A percentile compares a stretch with the other conserved stretches of the same genome.
Conservation (phyloP, 2,797 vertebrate species). For the Darevskia nairensis region DNA sequence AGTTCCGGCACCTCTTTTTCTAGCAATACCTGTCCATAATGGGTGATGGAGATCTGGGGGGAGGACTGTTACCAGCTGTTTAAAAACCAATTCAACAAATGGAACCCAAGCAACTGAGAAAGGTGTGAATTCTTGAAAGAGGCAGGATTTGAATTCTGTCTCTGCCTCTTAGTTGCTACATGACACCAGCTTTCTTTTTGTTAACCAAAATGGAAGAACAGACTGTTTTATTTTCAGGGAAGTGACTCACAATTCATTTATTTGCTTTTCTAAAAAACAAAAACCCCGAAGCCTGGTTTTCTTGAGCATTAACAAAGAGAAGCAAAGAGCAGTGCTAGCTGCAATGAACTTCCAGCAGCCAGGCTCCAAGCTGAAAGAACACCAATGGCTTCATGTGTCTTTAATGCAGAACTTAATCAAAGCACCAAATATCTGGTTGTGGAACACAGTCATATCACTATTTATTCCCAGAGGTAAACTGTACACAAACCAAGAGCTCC, state of each 20-base stretch:
- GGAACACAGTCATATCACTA: neutral
- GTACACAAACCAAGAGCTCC: neutral
- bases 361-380: neutral
- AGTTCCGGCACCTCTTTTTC: too few relatives aligned
- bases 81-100: too few relatives aligned
- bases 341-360: neutral
- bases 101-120: too few relatives aligned
- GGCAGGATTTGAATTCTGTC: too few relatives aligned
- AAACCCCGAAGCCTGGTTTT: too few relatives aligned
- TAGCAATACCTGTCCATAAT: too few relatives aligned
- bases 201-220: neutral
- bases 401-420: constrained; percentile 1
- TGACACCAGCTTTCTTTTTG: neutral
- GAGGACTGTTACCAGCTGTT: too few relatives aligned
- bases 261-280: too few relatives aligned
- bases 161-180: too few relatives aligned
- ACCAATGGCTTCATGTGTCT: neutral
- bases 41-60: too few relatives aligned
- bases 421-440: neutral
- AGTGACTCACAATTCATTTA: neutral
- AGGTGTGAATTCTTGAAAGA: too few relatives aligned
- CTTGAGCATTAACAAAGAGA: neutral
- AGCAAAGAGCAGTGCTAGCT: neutral
- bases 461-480: constrained; percentile 8
- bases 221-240: neutral